Evolutionary conservation across 2,113 vertebrate genomes (phyloP).

Genomic region (Sorex araneus): DNA sequence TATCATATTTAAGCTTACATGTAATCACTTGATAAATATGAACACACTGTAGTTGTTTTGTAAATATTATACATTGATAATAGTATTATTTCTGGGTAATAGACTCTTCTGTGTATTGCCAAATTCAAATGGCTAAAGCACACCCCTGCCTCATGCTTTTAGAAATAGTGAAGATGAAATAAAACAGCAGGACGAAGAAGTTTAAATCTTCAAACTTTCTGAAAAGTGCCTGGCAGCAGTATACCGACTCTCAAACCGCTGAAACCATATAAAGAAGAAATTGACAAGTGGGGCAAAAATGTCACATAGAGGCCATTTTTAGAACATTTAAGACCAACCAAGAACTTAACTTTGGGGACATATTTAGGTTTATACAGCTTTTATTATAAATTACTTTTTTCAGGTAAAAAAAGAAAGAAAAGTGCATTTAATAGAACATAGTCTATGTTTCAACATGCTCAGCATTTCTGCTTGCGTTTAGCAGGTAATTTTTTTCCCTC

Average conservation of each 20-base stretch:
- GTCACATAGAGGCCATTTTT: conserved; percentile 73
- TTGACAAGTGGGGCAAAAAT: conserved; percentile 77
- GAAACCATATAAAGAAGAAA: conserved; percentile 67
- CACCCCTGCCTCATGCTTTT: conserved; percentile 52
- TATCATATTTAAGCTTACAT: not conserved
- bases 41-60: not conserved
- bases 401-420: conserved; percentile 59
- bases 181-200: conserved; percentile 40
- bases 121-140: not conserved
- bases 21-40: not conserved
- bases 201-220: conserved; percentile 18
- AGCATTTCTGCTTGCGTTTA: conserved; percentile 54
- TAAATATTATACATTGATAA: conserved; percentile 3
- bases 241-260: conserved; percentile 49
- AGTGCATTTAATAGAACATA: conserved; percentile 23
- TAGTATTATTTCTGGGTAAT: not conserved
- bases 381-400: conserved; percentile 74
- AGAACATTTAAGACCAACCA: conserved; percentile 71
- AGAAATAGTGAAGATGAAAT: conserved; percentile 62
- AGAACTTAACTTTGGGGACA: conserved; percentile 69
- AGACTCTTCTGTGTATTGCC: conserved; percentile 16
- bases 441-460: conserved; percentile 52
- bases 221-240: conserved; percentile 63
- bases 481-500: conserved; percentile 33
- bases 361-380: conserved; percentile 71